Base-by-base conservation (phyloP, 2,888 invertebrate species). In the Drosophila setosimentum region DNA sequence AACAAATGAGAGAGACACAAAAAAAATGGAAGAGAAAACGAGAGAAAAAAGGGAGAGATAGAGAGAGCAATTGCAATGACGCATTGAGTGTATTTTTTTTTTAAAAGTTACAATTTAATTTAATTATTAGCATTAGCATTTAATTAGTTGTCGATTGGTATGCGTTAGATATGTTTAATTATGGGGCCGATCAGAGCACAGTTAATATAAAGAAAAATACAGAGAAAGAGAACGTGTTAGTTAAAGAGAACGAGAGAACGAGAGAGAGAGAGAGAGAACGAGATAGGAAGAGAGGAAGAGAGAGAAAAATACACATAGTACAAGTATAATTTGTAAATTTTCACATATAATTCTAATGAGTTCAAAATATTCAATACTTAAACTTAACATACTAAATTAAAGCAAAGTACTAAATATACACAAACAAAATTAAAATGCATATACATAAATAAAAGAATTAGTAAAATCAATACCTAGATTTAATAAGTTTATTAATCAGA, bases 311-410 rank as follows among this genome's bases (percentile, higher is more conserved):
- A 91, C 87, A 91, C 91, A 92, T 82, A 91, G 89, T 92, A 91
- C 91, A 91, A 91, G 91, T 92, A 91, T 86, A 87, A 87, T 86
- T 91, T 87, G 89, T 78, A 87, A 91, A 84, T 89, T 89, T 83
- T 78, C 65, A 78, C 63, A 68, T 66, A 72, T 73, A 76, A 76
- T 50, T 32, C 51, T 62, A 65, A 68, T 51, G 24, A 21, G 5
- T 50, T 48, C n/a, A 21, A 40, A 3, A 29, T 48, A 49, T 13
- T 50, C 10, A 59, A 59, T 49, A 59, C 16, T 37, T 30, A 40
- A 18, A 33, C 74, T 21, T 54, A 69, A 35, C 7, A 21, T 37
- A 16, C 18, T 18, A 16, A 21, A 40, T 24, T 6, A 32, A 29
- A 3, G 33, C 10, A 24, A 21, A 13, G 0, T 10, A 33, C 33